These are phyloP conservation scores for Drosophila suboccidentalis DNA, from an alignment of 2,888 invertebrate genomes.

Conservation along the genomic window DNA sequence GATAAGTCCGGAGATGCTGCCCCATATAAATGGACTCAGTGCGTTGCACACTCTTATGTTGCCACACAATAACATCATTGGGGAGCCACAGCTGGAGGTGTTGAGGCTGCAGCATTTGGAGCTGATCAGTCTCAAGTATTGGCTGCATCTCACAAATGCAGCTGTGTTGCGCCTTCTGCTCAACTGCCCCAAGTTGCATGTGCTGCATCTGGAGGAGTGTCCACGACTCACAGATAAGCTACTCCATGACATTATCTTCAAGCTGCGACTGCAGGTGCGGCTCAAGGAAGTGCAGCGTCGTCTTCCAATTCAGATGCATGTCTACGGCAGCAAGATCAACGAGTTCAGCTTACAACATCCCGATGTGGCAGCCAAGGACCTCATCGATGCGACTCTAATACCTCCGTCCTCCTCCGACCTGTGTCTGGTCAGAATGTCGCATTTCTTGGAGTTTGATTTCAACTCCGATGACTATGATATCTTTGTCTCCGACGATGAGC, in stretches of 20 bases:
- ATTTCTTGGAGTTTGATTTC: slow-evolving; percentile 31
- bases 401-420: slow-evolving; percentile 35
- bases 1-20: slow-evolving; percentile 5
- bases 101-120: slow-evolving; percentile 22
- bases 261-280: slow-evolving; percentile 23
- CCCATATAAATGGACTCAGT: slow-evolving; percentile 14
- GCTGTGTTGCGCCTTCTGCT: slow-evolving; percentile 27
- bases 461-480: slow-evolving; percentile 20
- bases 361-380: slow-evolving; percentile 30
- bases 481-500: slow-evolving; percentile 45
- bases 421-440: slow-evolving; percentile 10
- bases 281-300: slow-evolving; percentile 23
- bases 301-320: slow-evolving; percentile 34
- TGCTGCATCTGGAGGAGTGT: slow-evolving; percentile 43
- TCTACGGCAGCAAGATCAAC: slow-evolving; percentile 35
- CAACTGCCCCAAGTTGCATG: slow-evolving; percentile 41
- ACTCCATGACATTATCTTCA: slow-evolving; percentile 31
- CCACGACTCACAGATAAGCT: slow-evolving; percentile 28
- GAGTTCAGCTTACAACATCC: slow-evolving; percentile 14
- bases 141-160: slow-evolving; percentile 14
- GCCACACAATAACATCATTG: slow-evolving; percentile 29
- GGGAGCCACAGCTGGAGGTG: slow-evolving; percentile 23
- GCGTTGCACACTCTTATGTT: slow-evolving; percentile 25
- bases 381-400: slow-evolving; percentile 25
- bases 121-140: slow-evolving; percentile 31